These are phyloP conservation scores for Megaceryle torquata DNA, from an alignment of 2,113 vertebrate species.

Conservation along the genomic window DNA sequence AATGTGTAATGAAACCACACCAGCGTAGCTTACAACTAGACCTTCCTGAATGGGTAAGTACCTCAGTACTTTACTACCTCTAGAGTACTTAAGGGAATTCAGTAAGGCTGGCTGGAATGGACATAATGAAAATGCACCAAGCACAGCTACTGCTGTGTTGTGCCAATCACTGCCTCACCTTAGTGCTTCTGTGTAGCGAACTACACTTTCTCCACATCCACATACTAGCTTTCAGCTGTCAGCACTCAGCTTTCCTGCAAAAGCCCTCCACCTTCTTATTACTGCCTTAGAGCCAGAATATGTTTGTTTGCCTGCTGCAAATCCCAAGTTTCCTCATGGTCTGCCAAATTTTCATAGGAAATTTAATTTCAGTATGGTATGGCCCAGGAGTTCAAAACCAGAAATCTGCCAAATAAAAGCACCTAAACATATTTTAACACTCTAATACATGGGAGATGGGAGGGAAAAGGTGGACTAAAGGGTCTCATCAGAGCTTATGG, in stretches of 20 bases:
- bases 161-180: background rate
- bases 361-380: background rate
- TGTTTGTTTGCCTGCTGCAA: background rate
- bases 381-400: background rate
- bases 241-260: background rate
- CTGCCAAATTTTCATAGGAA: background rate
- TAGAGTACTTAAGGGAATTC: slow-evolving; percentile 34
- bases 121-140: background rate
- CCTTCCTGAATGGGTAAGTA: slow-evolving; percentile 45
- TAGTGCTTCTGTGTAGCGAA: background rate
- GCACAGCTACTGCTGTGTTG: background rate
- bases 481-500: background rate
- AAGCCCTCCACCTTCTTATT: background rate
- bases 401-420: background rate
- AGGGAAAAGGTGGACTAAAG: background rate
- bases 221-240: background rate
- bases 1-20: background rate
- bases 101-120: background rate
- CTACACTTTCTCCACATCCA: no score
- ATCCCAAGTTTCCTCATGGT: background rate
- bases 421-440: background rate
- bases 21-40: slow-evolving; percentile 14
- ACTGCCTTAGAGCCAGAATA: background rate
- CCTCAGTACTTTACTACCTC: slow-evolving; percentile 27
- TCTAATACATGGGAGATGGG: background rate